Percentiles rank a stretch among this genome's conserved stretches.
Conservation (phyloP, 1,140 invertebrate genomes). For the Geopemphigus sp. region DNA sequence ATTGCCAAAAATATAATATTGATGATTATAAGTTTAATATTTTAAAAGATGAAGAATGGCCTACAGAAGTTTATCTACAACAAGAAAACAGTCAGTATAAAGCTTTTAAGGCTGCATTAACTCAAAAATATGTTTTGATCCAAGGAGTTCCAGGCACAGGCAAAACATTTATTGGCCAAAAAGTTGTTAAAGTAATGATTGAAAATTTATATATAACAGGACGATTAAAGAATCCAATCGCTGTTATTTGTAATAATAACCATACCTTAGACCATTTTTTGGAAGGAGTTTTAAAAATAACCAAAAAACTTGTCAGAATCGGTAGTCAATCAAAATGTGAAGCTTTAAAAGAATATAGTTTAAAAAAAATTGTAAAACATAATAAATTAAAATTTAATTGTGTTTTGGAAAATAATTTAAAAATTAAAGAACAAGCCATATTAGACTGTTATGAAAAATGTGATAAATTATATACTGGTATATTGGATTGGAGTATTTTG, state of each 20-base stretch:
- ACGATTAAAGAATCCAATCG: slow-evolving; percentile 59
- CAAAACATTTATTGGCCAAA: slow-evolving; percentile 71
- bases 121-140: slow-evolving; percentile 67
- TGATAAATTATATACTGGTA: slow-evolving; percentile 29
- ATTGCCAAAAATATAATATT: slow-evolving; percentile 37
- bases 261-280: slow-evolving; percentile 86
- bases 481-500: slow-evolving; percentile 39
- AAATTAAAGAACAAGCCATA: slow-evolving; percentile 21
- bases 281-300: slow-evolving; percentile 64
- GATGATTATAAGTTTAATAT: slow-evolving; percentile 51
- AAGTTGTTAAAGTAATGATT: slow-evolving; percentile 63
- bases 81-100: slow-evolving; percentile 62
- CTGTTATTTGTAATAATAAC: slow-evolving; percentile 83
- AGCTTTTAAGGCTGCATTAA: slow-evolving; percentile 62
- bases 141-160: slow-evolving; percentile 78
- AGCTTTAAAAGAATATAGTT: slow-evolving; percentile 42
- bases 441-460: slow-evolving; percentile 37
- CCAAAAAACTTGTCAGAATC: slow-evolving; percentile 66
- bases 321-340: slow-evolving; percentile 68
- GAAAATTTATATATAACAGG: slow-evolving; percentile 50
- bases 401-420: slow-evolving; percentile 18
- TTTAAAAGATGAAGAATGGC: slow-evolving; percentile 56
- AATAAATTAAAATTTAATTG: slow-evolving; percentile 25
- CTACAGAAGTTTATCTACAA: slow-evolving; percentile 55
- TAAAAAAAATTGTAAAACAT: slow-evolving; percentile 41